A percentile compares a stretch with the other conserved stretches of the same genome.
Evolutionary conservation across 2,888 invertebrate genomes (phyloP).

Genomic region (Caprella mutica): DNA sequence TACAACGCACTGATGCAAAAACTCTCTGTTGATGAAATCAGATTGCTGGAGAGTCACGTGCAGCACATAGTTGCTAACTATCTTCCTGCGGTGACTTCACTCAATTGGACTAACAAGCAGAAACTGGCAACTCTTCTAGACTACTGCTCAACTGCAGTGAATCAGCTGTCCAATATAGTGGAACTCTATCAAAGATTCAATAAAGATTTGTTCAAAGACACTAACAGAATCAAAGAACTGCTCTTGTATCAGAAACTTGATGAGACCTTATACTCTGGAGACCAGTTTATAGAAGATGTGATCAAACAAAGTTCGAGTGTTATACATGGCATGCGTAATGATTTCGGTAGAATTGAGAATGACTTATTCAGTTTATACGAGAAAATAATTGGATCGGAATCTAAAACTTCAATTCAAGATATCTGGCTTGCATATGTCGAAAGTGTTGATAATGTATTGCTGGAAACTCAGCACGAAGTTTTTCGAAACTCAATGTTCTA

Average conservation of each 20-base stretch:
- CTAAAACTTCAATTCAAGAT: conserved; percentile 3
- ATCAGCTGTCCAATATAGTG: conserved; percentile 13
- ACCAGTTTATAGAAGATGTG: conserved; percentile 22
- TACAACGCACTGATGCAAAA: conserved; percentile 26
- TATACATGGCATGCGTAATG: conserved; percentile 4
- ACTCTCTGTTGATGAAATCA: conserved; percentile 24
- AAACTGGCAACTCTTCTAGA: conserved; percentile 9
- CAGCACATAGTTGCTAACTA: conserved; percentile 17
- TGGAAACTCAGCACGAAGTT: conserved; percentile 24
- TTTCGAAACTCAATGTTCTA: conserved; percentile 21
- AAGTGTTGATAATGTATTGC: conserved; percentile 24
- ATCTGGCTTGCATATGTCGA: conserved; percentile 22
- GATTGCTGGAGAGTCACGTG: conserved; percentile 21
- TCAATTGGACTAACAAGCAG: conserved; percentile 18
- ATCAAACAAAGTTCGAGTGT: conserved; percentile 8
- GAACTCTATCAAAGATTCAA: conserved; percentile 20
- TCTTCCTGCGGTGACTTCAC: conserved; percentile 15
- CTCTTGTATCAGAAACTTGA: conserved; percentile 14
- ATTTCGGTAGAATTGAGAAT: conserved; percentile 19
- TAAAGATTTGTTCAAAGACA: conserved; percentile 8
- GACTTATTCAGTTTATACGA: conserved; percentile 16
- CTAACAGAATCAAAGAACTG: conserved; percentile 13
- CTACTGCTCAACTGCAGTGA: conserved; percentile 13
- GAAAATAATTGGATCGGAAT: conserved; percentile 12
- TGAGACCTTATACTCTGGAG: conserved; percentile 12